Percentiles rank a stretch among this genome's conserved stretches.
Evolutionary conservation across 1,140 invertebrate genomes (phyloP).

Genomic region (Vollenhovia emeryi): DNA sequence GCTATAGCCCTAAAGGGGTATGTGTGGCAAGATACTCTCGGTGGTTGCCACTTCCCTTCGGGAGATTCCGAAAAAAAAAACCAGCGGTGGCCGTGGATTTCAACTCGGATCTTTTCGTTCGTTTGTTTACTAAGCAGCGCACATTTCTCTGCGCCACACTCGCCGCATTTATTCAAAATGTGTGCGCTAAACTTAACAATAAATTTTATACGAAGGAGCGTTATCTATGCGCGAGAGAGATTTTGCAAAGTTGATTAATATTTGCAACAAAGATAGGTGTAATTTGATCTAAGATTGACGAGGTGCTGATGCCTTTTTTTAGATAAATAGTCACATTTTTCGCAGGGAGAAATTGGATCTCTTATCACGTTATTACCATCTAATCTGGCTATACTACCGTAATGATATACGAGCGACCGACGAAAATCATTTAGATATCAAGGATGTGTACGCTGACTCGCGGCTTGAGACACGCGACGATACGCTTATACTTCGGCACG

Average conservation of each 20-base stretch:
- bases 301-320: neutral
- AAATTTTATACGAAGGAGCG: neutral
- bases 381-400: neutral
- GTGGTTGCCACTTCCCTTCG: no score
- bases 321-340: neutral
- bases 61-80: no score
- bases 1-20: no score
- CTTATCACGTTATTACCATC: neutral
- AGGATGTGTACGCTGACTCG: neutral
- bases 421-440: neutral
- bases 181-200: neutral
- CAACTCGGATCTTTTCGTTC: no score
- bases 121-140: no score
- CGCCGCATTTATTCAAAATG: no score
- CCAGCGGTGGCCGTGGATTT: no score
- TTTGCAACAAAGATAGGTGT: neutral
- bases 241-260: neutral
- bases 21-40: no score
- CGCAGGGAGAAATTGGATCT: neutral
- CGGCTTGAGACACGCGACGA: neutral
- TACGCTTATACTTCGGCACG: constrained; percentile 7
- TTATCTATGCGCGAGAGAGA: neutral
- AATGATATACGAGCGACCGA: neutral
- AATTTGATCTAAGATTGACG: neutral
- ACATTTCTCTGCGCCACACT: no score